Base-by-base conservation (phyloP, 1,140 invertebrate genomes). In the Drosophila kepulauana region DNA sequence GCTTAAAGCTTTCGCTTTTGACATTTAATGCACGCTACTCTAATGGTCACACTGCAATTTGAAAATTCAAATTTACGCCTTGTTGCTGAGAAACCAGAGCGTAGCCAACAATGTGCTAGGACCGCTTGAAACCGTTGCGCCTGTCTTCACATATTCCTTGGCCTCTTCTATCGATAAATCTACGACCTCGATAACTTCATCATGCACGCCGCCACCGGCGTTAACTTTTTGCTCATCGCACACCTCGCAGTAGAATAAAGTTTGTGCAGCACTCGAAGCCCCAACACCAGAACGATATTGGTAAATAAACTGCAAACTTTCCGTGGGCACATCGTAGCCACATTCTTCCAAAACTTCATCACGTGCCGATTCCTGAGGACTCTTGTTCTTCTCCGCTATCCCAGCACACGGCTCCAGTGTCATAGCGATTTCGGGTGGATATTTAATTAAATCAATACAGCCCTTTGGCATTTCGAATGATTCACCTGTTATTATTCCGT, bases 391-490 rank as follows among this genome's bases (percentile, higher is more conserved):
- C 92, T 99, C 98, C 20, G 99, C 95, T 62, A 99, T 96, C 5
- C 98, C 98, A 41, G 98, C 98, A 94, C 98, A 99, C 46, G 99
- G 94, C 93, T 99, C 99, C 41, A 98, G 84, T 0, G 98, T 96
- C 1, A 99, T 82, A 0, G 98, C 98, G 4, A 96, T 69, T 0
- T 93, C 93, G 1, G 95, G 94, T 4, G 97, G 96, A 93, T 96
- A 97, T 85, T 96, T 95, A 1, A 92, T 79, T 2, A 95, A 93
- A 86, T 98, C 96, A 57, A 98, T 79, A 46, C 92, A 81, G 43
- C 93, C 82, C 43, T 95, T 94, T 45, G 94, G 88, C 45, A 93
- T 81, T 25, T 93, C 91, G 5, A 95, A 92, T 28, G 92, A 93
- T 52, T 94, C 94, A 74, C 20, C 45, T 7, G 49, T 54, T 48